Evolutionary conservation across 1,140 invertebrate genomes (phyloP).

Genomic region (Microplitis mediator): DNA sequence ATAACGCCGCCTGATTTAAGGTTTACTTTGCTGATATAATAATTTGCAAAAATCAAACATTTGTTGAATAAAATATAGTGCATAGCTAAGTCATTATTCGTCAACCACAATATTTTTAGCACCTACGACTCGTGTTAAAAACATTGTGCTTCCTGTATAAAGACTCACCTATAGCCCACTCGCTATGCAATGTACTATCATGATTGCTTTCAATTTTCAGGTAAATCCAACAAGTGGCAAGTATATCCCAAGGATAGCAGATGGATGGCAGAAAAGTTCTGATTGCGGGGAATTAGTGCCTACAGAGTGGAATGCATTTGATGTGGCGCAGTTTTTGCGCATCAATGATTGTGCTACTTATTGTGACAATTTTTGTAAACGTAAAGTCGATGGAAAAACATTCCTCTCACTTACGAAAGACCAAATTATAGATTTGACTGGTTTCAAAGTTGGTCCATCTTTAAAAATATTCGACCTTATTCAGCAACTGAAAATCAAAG

Average conservation of each 20-base stretch:
- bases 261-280: constrained; percentile 58
- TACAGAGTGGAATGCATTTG: constrained; percentile 79
- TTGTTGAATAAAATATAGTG: too few relatives aligned
- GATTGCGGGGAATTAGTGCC: constrained; percentile 69
- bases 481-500: constrained; percentile 82
- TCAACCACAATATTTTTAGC: not conserved
- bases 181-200: too few relatives aligned
- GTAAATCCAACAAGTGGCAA: constrained; percentile 61
- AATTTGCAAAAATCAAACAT: too few relatives aligned
- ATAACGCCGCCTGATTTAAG: too few relatives aligned
- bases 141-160: too few relatives aligned
- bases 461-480: constrained; percentile 92
- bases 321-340: constrained; percentile 86
- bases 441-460: constrained; percentile 93
- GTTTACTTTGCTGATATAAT: too few relatives aligned
- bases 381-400: constrained; percentile 80
- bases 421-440: constrained; percentile 85
- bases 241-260: constrained; percentile 73
- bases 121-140: too few relatives aligned
- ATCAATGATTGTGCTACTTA: constrained; percentile 90
- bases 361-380: constrained; percentile 82
- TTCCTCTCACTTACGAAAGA: constrained; percentile 84
- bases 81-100: too few relatives aligned
- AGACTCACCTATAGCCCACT: too few relatives aligned
- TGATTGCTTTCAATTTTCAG: constrained; percentile 39